A percentile compares a stretch with the other conserved stretches of the same genome.
These are phyloP conservation scores for Hyles lineata DNA, from an alignment of 2,888 invertebrate species.

Conservation along the genomic window DNA sequence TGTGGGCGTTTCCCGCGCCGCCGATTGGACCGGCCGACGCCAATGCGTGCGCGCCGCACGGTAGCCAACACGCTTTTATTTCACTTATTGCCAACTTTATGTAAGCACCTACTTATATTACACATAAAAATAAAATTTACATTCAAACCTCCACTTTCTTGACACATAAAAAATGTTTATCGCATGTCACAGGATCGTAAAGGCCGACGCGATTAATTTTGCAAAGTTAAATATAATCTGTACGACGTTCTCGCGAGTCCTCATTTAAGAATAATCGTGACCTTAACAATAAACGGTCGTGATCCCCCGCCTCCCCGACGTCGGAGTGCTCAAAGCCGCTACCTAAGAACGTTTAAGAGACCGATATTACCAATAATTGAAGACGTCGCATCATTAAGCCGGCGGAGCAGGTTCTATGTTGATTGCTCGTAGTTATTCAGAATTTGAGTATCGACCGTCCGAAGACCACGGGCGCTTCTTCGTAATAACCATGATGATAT, in stretches of 20 bases:
- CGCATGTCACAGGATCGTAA: constrained; percentile 7
- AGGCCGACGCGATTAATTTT: not conserved
- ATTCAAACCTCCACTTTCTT: constrained; percentile 20
- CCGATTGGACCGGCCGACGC: constrained; percentile 75
- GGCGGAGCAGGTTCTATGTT: constrained; percentile 78
- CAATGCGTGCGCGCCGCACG: constrained; percentile 81
- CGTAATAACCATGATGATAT: constrained; percentile 84
- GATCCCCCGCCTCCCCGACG: constrained; percentile 43
- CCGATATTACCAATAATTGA: constrained; percentile 83
- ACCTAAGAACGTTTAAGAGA: constrained; percentile 80
- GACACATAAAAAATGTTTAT: constrained; percentile 32
- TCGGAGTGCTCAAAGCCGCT: constrained; percentile 68
- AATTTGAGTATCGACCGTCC: constrained; percentile 76
- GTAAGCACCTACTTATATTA: constrained; percentile 31
- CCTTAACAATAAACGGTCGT: constrained; percentile 56
- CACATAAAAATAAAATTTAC: constrained; percentile 25
- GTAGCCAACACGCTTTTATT: constrained; percentile 56
- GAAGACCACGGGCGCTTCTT: constrained; percentile 77
- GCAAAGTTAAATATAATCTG: constrained; percentile 32
- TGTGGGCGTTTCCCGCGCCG: constrained; percentile 72
- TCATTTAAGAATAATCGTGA: constrained; percentile 52
- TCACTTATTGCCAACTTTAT: constrained; percentile 12
- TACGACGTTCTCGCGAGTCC: constrained; percentile 37
- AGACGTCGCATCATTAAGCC: constrained; percentile 75
- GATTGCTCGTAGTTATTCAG: constrained; percentile 83